A percentile compares a stretch with the other conserved stretches of the same genome.
phyloP scores from a whole-genome alignment of 2,888 invertebrate species.

The Drosophila kanekoi region DNA sequence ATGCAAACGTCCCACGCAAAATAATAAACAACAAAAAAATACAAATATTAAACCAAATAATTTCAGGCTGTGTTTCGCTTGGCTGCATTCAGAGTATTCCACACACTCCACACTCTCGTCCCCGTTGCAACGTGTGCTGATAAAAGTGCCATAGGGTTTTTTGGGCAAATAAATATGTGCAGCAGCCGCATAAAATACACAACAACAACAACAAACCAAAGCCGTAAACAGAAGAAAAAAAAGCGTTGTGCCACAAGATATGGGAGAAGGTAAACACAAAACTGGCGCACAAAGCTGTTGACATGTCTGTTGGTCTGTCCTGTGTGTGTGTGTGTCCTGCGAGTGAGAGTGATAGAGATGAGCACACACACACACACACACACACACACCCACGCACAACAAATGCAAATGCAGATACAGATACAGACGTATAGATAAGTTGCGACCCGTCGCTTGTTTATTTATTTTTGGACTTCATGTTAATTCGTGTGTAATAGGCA shows the following conservation, averaged over 20 bases:
- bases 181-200: constrained; percentile 57
- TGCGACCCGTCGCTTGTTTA: constrained; percentile 43
- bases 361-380: constrained; percentile 5
- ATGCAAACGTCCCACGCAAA: constrained; percentile 27
- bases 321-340: constrained; percentile 8
- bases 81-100: constrained; percentile 30
- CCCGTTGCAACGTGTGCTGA: constrained; percentile 28
- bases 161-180: constrained; percentile 75
- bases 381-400: constrained; percentile 3
- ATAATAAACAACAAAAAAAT: constrained; percentile 27
- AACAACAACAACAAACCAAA: constrained; percentile 41
- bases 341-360: constrained; percentile 34
- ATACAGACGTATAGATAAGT: constrained; percentile 49
- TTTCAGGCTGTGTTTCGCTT: constrained; percentile 49
- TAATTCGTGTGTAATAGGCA: constrained; percentile 81
- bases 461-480: constrained; percentile 61
- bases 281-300: constrained; percentile 70
- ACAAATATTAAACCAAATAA: constrained; percentile 37
- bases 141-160: constrained; percentile 69
- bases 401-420: constrained; percentile 28
- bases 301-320: constrained; percentile 51
- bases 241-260: constrained; percentile 29
- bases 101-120: background rate
- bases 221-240: constrained; percentile 22
- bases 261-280: constrained; percentile 38